Conservation (phyloP, 2,797 vertebrate species). For the Enteromius anoplus region DNA sequence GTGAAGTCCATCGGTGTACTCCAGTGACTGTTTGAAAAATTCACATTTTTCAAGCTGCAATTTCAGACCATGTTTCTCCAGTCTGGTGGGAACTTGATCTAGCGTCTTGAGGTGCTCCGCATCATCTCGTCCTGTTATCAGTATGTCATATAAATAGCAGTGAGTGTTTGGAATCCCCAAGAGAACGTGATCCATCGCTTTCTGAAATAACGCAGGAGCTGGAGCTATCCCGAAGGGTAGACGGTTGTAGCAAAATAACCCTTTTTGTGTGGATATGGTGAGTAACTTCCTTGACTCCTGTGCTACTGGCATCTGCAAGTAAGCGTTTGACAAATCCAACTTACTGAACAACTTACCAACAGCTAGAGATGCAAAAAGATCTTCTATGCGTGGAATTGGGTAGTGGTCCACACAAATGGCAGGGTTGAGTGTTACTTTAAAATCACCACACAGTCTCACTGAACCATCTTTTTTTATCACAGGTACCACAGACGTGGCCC, state of each 20-base stretch:
- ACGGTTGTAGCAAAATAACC: conserved; percentile 1
- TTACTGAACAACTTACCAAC: background rate
- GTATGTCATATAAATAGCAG: background rate
- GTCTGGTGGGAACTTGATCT: background rate
- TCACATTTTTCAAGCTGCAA: background rate
- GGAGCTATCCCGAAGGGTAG: background rate
- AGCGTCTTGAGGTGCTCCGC: background rate
- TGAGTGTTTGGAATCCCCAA: no score
- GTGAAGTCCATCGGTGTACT: background rate
- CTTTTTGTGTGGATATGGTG: background rate
- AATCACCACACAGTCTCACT: no score
- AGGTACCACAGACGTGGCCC: no score
- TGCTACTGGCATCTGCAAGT: background rate
- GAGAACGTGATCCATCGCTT: background rate
- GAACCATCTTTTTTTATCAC: no score
- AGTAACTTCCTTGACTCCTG: background rate
- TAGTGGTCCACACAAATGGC: no score
- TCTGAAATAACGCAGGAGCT: background rate
- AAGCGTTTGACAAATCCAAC: background rate
- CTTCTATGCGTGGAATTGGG: background rate
- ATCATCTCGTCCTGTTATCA: background rate
- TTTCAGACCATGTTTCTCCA: background rate
- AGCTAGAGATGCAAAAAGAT: background rate
- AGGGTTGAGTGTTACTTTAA: no score
- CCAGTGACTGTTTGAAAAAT: background rate